A percentile compares a stretch with the other conserved stretches of the same genome.
Conservation (phyloP, 2,888 invertebrate species). For the Stictocephala bisonia region DNA sequence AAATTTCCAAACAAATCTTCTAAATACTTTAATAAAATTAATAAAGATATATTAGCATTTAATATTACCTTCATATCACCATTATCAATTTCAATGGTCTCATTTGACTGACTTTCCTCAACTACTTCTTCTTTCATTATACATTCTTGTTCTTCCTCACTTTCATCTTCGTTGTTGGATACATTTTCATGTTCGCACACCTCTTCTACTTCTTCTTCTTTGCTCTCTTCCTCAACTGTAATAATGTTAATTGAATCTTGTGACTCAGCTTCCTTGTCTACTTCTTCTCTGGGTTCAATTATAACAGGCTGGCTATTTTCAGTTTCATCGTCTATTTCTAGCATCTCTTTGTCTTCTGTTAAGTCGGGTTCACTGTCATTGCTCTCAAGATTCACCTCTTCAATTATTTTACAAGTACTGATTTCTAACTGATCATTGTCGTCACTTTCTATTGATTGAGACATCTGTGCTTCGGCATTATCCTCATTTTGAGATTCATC, state of each 20-base stretch:
- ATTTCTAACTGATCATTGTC: constrained; percentile 17
- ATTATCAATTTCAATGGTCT: too few species aligned
- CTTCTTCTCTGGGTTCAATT: constrained; percentile 57
- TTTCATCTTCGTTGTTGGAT: constrained; percentile 31
- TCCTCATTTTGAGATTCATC: constrained; percentile 26
- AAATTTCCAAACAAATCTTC: too few species aligned
- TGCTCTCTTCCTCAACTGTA: constrained; percentile 63
- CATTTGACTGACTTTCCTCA: too few species aligned
- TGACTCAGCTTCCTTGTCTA: constrained; percentile 60
- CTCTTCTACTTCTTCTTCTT: constrained; percentile 65
- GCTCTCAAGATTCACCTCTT: constrained; percentile 28
- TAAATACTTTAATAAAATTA: too few species aligned
- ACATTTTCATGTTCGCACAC: constrained; percentile 39
- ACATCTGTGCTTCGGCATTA: constrained; percentile 21
- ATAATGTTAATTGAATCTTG: constrained; percentile 57
- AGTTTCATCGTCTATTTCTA: too few species aligned
- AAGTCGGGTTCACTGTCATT: constrained; percentile 25
- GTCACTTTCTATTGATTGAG: constrained; percentile 18
- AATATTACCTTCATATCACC: too few species aligned
- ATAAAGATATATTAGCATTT: too few species aligned
- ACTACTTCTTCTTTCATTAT: constrained; percentile 75
- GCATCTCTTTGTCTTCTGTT: too few species aligned
- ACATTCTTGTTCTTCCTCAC: constrained; percentile 20
- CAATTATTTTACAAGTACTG: constrained; percentile 10
- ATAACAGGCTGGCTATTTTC: background rate